Percentiles rank a stretch among this genome's conserved stretches.
These are phyloP conservation scores for Dugesia japonica DNA, from an alignment of 2,888 invertebrate genomes.

Conservation along the genomic window DNA sequence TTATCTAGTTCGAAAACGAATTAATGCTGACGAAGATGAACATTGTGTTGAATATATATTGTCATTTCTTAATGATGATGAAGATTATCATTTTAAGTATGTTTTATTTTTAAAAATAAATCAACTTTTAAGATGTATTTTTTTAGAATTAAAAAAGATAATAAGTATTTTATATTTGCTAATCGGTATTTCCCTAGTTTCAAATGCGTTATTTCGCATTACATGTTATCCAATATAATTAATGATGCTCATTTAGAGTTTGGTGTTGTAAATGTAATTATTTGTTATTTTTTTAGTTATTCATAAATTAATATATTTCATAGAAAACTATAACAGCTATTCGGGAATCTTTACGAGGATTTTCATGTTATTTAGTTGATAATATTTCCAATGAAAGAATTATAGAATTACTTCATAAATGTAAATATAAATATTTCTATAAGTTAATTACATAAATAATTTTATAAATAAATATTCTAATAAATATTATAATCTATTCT, in stretches of 20 bases:
- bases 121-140: too few species aligned
- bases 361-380: not conserved
- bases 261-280: not conserved
- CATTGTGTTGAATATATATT: not conserved
- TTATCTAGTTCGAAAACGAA: not conserved
- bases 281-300: too few species aligned
- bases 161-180: slow-evolving; percentile 11
- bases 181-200: not conserved
- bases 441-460: too few species aligned
- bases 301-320: too few species aligned
- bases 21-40: not conserved
- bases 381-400: not conserved
- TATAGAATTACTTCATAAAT: not conserved
- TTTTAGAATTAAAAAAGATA: not conserved
- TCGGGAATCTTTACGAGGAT: slow-evolving; percentile 6
- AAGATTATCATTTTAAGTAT: not conserved
- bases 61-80: not conserved
- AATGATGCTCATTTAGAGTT: not conserved
- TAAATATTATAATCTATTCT: too few species aligned
- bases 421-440: not conserved
- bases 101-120: too few species aligned
- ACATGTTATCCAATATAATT: not conserved
- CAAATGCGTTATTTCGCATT: not conserved
- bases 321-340: not conserved
- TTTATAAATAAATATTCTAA: too few species aligned